Evolutionary conservation across 2,113 vertebrate genomes (phyloP).

Genomic region (Serinus canaria): DNA sequence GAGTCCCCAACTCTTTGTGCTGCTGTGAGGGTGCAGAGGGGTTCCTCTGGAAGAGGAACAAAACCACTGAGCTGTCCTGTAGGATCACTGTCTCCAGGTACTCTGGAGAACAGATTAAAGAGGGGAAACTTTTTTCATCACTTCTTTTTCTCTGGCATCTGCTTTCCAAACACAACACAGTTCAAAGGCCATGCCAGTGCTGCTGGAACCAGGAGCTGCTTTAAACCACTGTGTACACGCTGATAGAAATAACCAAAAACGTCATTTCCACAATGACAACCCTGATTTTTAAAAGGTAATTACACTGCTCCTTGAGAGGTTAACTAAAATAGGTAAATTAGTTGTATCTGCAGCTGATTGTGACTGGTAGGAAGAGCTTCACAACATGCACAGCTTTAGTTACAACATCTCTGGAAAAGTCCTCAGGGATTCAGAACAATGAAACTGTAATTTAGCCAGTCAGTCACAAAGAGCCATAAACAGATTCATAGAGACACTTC

Average conservation of each 20-base stretch:
- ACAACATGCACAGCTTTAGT: constrained; percentile 21
- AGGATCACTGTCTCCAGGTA: background rate
- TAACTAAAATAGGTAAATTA: constrained; percentile 34
- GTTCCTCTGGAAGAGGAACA: background rate
- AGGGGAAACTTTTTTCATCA: background rate
- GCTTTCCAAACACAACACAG: background rate
- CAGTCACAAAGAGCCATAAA: constrained; percentile 41
- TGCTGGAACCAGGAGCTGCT: background rate
- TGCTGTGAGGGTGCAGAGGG: background rate
- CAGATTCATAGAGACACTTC: constrained; percentile 47
- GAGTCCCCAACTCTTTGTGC: rapidly evolving
- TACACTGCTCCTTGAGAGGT: background rate
- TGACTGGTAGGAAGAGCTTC: constrained; percentile 10
- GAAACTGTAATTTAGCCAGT: constrained; percentile 56
- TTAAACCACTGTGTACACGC: background rate
- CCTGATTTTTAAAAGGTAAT: background rate
- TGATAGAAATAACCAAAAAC: background rate
- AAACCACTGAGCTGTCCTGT: background rate
- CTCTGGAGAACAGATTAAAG: background rate
- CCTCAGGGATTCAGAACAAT: constrained; percentile 31
- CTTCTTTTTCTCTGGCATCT: background rate
- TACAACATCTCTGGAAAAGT: constrained; percentile 34
- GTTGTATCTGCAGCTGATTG: background rate
- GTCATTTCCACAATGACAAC: rapidly evolving
- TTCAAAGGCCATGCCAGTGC: background rate